Evolutionary conservation across 2,113 vertebrate species (phyloP).

Genomic region (Mugil cephalus): DNA sequence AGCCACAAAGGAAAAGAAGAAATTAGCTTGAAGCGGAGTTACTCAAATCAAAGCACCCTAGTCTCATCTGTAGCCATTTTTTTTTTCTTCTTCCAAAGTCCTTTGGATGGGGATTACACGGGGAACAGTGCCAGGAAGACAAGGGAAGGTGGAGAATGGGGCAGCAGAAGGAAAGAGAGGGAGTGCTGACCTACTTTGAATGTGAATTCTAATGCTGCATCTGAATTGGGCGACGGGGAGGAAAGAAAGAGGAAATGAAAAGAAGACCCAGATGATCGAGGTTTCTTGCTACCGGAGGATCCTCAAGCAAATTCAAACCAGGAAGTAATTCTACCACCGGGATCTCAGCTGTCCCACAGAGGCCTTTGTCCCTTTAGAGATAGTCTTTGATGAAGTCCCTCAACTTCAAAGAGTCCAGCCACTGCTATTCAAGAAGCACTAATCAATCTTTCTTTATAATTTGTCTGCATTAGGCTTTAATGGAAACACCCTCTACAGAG

Average conservation of each 20-base stretch:
- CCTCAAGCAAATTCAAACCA: constrained; percentile 43
- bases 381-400: constrained; percentile 32
- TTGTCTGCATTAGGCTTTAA: constrained; percentile 46
- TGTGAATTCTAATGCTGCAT: constrained; percentile 62
- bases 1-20: constrained; percentile 47
- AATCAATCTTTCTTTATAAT: constrained; percentile 58
- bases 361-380: constrained; percentile 40
- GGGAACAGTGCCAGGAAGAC: constrained; percentile 50
- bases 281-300: constrained; percentile 25
- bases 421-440: constrained; percentile 7
- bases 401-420: constrained; percentile 1
- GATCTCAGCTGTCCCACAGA: constrained; percentile 5
- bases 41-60: constrained; percentile 61
- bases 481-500: constrained; percentile 36
- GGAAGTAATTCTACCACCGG: constrained; percentile 25
- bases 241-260: constrained; percentile 44
- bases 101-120: constrained; percentile 68
- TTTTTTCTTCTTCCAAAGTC: constrained; percentile 1
- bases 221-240: constrained; percentile 50
- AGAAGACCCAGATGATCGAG: constrained; percentile 40
- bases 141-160: constrained; percentile 34
- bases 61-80: constrained; percentile 37
- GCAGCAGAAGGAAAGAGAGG: constrained; percentile 34
- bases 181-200: constrained; percentile 76
- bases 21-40: constrained; percentile 61